Conservation (phyloP, 2,113 vertebrate genomes). For the Nettapus auritus region DNA sequence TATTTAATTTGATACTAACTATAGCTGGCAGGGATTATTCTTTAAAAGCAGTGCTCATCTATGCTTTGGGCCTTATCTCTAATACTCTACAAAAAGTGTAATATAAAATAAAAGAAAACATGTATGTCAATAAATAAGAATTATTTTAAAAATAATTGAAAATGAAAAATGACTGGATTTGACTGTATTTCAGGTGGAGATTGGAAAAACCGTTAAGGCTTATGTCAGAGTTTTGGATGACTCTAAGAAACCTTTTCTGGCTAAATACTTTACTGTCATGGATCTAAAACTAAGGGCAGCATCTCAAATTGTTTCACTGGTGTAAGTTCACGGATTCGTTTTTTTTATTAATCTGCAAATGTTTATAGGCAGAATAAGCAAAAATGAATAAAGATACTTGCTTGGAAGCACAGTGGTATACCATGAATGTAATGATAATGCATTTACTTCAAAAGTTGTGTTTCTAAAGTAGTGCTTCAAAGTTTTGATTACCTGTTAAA, state of each 20-base stretch:
- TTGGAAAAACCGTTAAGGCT: slow-evolving; percentile 89
- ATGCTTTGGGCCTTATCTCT: background rate
- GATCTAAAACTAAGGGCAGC: slow-evolving; percentile 87
- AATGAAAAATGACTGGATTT: background rate
- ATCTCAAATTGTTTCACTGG: slow-evolving; percentile 87
- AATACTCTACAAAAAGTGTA: background rate
- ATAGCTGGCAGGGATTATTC: background rate
- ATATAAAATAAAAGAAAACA: background rate
- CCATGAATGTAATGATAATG: background rate
- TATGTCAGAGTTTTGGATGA: slow-evolving; percentile 90
- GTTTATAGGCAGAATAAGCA: background rate
- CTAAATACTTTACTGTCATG: slow-evolving; percentile 89
- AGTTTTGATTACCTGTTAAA: background rate
- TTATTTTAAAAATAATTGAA: background rate
- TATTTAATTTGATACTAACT: background rate
- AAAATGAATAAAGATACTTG: background rate
- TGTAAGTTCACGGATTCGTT: slow-evolving; percentile 79
- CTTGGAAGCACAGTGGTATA: background rate
- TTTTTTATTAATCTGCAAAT: background rate
- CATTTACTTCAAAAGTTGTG: background rate
- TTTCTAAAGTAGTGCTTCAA: background rate
- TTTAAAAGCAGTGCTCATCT: background rate
- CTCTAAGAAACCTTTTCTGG: slow-evolving; percentile 89
- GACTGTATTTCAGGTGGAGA: slow-evolving; percentile 89
- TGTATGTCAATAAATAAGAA: background rate